phyloP scores from a whole-genome alignment of 2,888 invertebrate genomes.

The Opisthograptis luteolata region DNA sequence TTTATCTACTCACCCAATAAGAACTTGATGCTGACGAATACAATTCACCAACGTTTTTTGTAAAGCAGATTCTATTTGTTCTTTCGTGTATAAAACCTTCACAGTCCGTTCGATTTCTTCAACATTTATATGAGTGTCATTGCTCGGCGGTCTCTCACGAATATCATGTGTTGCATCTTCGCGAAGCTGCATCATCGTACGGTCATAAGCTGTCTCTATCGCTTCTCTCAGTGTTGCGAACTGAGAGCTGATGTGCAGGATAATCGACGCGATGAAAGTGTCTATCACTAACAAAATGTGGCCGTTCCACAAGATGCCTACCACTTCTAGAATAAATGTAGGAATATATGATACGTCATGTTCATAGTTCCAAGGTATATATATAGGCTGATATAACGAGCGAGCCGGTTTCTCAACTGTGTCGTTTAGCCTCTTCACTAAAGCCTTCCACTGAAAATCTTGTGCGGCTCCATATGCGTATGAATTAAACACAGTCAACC shows the following conservation, averaged over 20 bases:
- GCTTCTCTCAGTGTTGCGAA: conserved; percentile 70
- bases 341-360: conserved; percentile 60
- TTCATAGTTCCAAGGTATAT: conserved; percentile 75
- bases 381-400: conserved; percentile 72
- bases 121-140: conserved; percentile 12
- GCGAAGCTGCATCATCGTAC: conserved; percentile 57
- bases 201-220: conserved; percentile 65
- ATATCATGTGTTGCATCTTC: conserved; percentile 39
- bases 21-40: conserved; percentile 69
- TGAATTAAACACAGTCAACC: conserved; percentile 73
- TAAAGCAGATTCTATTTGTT: conserved; percentile 62
- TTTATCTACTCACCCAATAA: conserved; percentile 60
- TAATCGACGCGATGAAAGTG: conserved; percentile 73
- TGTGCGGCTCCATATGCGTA: conserved; percentile 68
- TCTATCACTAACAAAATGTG: conserved; percentile 78
- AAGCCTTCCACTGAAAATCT: conserved; percentile 67
- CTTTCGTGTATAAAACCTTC: conserved; percentile 46
- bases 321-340: conserved; percentile 68
- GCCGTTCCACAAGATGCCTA: conserved; percentile 75
- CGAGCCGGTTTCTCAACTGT: conserved; percentile 54
- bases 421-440: conserved; percentile 57
- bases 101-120: conserved; percentile 54
- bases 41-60: conserved; percentile 59
- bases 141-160: conserved; percentile 29
- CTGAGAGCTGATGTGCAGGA: conserved; percentile 75